Evolutionary conservation across 2,113 vertebrate genomes (phyloP).

Genomic region (Microtus oregoni): DNA sequence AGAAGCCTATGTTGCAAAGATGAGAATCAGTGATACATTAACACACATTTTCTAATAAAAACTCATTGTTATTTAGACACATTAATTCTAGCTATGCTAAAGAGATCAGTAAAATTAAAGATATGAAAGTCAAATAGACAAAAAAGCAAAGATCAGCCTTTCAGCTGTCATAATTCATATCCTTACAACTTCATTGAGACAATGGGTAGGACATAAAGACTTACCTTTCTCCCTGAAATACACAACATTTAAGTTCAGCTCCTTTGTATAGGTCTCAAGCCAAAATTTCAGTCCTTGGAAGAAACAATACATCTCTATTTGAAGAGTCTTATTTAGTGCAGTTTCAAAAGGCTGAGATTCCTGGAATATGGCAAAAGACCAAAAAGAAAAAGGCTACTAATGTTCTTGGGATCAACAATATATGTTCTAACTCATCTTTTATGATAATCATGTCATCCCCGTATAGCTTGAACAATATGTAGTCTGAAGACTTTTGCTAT

Average conservation of each 20-base stretch:
- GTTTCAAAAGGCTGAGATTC: background rate
- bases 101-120: background rate
- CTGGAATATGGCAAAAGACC: background rate
- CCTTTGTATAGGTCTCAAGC: background rate
- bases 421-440: background rate
- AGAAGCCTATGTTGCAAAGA: background rate
- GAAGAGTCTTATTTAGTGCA: background rate
- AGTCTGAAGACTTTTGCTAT: background rate
- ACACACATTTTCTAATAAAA: background rate
- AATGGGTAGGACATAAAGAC: background rate
- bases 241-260: background rate
- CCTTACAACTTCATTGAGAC: background rate
- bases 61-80: background rate
- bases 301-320: background rate
- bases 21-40: background rate
- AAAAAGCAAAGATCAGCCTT: background rate
- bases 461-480: too few relatives aligned
- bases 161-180: background rate
- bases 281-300: conserved; percentile 4
- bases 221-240: conserved; percentile 7
- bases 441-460: background rate
- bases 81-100: background rate
- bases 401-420: background rate
- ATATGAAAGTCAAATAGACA: background rate
- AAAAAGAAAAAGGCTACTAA: background rate